Base-by-base conservation (phyloP, 2,888 invertebrate genomes). In the Crocallis elinguaria region DNA sequence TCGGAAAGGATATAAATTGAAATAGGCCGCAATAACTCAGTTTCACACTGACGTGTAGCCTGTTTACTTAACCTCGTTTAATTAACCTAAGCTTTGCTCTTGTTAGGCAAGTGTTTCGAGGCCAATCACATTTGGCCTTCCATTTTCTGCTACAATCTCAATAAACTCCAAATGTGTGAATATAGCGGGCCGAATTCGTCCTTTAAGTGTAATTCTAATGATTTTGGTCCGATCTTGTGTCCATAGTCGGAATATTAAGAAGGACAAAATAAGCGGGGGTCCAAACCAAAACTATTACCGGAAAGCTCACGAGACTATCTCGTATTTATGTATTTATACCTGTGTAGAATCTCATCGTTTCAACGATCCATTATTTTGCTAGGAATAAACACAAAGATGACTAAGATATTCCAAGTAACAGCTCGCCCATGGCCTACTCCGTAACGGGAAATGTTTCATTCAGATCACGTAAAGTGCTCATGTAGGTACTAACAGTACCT, bases 61-160 rank as follows among this genome's bases (percentile, higher is more conserved):
- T 49, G 57, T 61, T 61, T 57, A 52, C 41, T 35, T 55, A 57
- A 55, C 57, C 55, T 60, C 57, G 62, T 50, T 62, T 62, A 59
- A 59, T 62, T 59, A 60, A 48, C 36, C 45, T 54, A 42, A 49
- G 52, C 53, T 57, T 51, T 57, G 49, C 57, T 51, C 32, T 57
- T 59, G 57, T 50, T 55, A 46, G 29, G 30, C n/a, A n/a, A 9
- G 12, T 37, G 37, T 43, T 30, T 32, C 30, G 12, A 19, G 43
- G 41, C 49, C 49, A 55, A 60, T 55, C 57, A 57, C 55, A 57
- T 57, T 54, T 16, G 41, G 21, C 25, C 27, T 58, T 54, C 45
- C 36, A 60, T 55, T 54, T 54, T 49, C 37, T 37, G 43, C 21
- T 44, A 38, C 41, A 53, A 11, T 38, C 19, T 38, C 38, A 39